Conservation (phyloP, 2,797 vertebrate genomes). For the Sebastes iracundus region DNA sequence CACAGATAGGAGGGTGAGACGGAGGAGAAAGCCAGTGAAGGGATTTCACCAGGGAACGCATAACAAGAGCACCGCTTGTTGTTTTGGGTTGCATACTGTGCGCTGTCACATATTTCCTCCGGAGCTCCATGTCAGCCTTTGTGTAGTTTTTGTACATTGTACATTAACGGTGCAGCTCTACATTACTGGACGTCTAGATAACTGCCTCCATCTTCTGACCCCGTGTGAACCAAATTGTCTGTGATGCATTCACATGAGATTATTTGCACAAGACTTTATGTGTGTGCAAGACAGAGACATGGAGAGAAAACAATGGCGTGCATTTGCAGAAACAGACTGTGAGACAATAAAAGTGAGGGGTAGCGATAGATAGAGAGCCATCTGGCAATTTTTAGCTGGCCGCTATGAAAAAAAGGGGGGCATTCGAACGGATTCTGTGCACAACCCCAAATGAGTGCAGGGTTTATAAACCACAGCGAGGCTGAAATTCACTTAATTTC, state of each 20-base stretch:
- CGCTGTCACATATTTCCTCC: slow-evolving; percentile 53
- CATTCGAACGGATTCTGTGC: slow-evolving; percentile 7
- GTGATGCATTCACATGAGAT: slow-evolving; percentile 8
- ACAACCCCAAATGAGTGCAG: slow-evolving; percentile 35
- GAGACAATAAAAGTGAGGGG: slow-evolving; percentile 37
- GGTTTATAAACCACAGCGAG: slow-evolving; percentile 34
- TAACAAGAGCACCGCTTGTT: slow-evolving; percentile 39
- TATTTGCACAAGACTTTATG: slow-evolving; percentile 30
- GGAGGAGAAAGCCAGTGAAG: slow-evolving; percentile 4
- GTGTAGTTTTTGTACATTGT: background rate
- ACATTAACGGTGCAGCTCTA: background rate
- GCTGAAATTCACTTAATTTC: slow-evolving; percentile 47
- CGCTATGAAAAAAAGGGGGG: slow-evolving; percentile 14
- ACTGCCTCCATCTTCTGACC: slow-evolving; percentile 15
- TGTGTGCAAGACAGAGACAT: background rate
- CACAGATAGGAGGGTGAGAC: slow-evolving; percentile 6
- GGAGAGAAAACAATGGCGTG: background rate
- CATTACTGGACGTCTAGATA: background rate
- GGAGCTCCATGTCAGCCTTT: slow-evolving; percentile 14
- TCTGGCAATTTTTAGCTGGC: slow-evolving; percentile 59
- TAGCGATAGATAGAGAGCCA: slow-evolving; percentile 42
- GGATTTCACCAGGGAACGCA: slow-evolving; percentile 20
- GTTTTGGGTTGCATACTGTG: slow-evolving; percentile 28
- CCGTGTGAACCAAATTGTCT: slow-evolving; percentile 6
- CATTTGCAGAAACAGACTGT: slow-evolving; percentile 27